phyloP scores from a whole-genome alignment of 1,140 invertebrate genomes.

The Scylla paramamosain region DNA sequence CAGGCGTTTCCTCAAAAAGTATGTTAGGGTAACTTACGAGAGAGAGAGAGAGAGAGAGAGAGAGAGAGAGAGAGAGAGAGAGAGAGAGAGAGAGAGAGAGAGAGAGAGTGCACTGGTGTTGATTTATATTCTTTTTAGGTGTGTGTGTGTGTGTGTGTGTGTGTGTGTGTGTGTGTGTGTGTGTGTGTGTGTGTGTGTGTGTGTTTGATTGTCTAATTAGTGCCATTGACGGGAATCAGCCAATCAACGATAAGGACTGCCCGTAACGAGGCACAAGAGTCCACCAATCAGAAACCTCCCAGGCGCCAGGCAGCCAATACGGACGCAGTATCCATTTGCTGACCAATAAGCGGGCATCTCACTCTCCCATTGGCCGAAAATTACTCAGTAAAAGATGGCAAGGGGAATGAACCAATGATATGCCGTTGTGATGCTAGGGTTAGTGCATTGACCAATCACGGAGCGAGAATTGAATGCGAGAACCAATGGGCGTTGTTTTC shows the following conservation, averaged over 20 bases:
- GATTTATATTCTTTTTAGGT: not conserved
- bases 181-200: not conserved
- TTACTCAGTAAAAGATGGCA: not conserved
- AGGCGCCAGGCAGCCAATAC: not conserved
- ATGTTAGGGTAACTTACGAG: no score
- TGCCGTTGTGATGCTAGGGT: no score
- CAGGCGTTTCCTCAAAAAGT: no score
- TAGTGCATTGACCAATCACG: no score
- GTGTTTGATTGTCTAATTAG: not conserved
- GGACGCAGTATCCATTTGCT: not conserved
- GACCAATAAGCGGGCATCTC: not conserved
- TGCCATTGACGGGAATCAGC: not conserved
- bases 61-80: no score
- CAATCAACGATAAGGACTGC: not conserved
- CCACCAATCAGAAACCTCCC: not conserved
- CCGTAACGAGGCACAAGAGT: not conserved
- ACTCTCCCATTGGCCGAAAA: not conserved
- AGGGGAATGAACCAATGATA: no score
- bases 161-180: not conserved
- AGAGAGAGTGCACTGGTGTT: not conserved
- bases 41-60: no score
- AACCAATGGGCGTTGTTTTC: no score
- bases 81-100: no score
- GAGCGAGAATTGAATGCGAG: no score
- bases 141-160: slow-evolving; percentile 20